Base-by-base conservation (phyloP, 92 coral and sea anemone genomes). In the Siderastrea siderea region DNA sequence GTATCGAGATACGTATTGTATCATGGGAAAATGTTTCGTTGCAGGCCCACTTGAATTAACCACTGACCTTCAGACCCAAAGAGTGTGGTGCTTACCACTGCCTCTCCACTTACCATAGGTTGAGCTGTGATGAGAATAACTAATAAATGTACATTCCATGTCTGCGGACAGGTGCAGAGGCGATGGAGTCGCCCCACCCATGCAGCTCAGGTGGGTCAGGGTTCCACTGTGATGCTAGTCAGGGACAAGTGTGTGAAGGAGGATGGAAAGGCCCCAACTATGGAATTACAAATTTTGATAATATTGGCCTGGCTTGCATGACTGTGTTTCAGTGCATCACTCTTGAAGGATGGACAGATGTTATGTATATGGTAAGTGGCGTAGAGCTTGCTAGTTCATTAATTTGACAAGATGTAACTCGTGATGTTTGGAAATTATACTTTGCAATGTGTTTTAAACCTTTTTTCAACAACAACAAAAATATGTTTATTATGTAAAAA, bases 311-410 rank as follows among this genome's bases (percentile, higher is more conserved):
- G 63, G 99, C 99, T 15, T 97, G 99, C 68, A 93, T 97, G 59
- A 97, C 99, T 16, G 99, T 97, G 45, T 97, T 97, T 84, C 99
- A 97, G 58, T 97, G 99, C 63, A 96, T 97, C 64, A 97, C 99
- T 10, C 93, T 97, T 10, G 99, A 97, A 74, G 99, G 99, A 26
- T 97, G 99, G 99, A 97, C 99, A 71, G 99, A 97, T 86, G 99
- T 97, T 53, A 55, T 97, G 91, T 97, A 97, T 88, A 92, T 88
- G 93, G 99, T 97, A 81, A 87, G 99, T 92, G 43, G 13, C 6
- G 3, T 5, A 48, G 43, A 1, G n/a, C 47, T 49, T 19, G 38
- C 38, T 26, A 26, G 38, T 26, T 15, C 47, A 7, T 1, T 65
- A 26, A 15, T 16, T 65, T 65, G 9, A 8, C 3, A n/a, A 14